Percentiles rank a stretch among this genome's conserved stretches.
These are phyloP conservation scores for Spialia ferax DNA, from an alignment of 2,888 invertebrate genomes.

Conservation along the genomic window DNA sequence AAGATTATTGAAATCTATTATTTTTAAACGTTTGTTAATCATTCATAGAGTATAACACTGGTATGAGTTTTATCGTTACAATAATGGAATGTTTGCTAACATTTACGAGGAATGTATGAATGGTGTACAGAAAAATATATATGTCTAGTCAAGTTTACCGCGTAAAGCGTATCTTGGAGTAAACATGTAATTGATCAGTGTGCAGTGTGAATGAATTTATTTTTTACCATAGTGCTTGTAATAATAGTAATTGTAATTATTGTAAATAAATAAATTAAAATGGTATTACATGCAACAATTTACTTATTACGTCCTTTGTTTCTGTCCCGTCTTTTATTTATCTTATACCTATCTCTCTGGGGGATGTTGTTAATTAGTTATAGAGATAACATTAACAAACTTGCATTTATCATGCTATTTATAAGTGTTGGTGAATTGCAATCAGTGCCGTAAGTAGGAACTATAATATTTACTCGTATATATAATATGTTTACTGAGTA, in stretches of 20 bases:
- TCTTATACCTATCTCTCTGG: conserved; percentile 4
- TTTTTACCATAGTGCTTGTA: conserved; percentile 10
- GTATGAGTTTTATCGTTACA: conserved; percentile 2
- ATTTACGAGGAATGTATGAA: conserved; percentile 12
- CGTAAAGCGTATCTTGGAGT: conserved; percentile 37
- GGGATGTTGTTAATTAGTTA: conserved; percentile 24
- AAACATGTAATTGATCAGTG: conserved; percentile 29
- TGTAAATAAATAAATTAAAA: conserved; percentile 31
- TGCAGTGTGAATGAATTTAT: conserved; percentile 8
- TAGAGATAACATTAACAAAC: conserved; percentile 21
- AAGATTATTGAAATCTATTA: conserved; percentile 12
- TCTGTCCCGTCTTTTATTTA: conserved; percentile 12
- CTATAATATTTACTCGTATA: too few species aligned
- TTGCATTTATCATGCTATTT: conserved; percentile 25
- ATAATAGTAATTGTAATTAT: conserved; percentile 21
- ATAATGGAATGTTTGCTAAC: background rate
- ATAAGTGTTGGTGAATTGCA: conserved; percentile 2
- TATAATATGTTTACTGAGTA: too few species aligned
- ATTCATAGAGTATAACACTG: background rate
- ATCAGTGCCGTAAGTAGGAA: background rate
- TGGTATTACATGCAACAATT: conserved; percentile 30
- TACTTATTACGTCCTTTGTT: conserved; percentile 13
- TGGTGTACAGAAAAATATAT: conserved; percentile 42
- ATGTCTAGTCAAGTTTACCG: conserved; percentile 48
- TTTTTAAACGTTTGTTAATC: conserved; percentile 3